Evolutionary conservation across 2,113 vertebrate species (phyloP), one percentile per base, ranked within the genome.

Genomic region (Brachyistius frenatus): DNA sequence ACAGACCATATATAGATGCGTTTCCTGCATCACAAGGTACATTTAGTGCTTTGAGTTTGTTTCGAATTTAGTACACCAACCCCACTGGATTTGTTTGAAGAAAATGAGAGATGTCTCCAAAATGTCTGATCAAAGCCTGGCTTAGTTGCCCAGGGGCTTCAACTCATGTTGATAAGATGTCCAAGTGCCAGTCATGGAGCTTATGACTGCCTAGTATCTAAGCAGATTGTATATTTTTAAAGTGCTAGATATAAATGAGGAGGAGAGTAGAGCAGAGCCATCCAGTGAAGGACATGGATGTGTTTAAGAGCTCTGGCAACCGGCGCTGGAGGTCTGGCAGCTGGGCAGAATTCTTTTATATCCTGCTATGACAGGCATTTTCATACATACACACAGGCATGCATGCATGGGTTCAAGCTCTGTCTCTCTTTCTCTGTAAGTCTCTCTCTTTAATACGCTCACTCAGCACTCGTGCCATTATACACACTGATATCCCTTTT

Each of bases 221-320:
- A 87, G 91, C 87, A 92, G 89, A 92, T 83, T 88, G 88, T 90
- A 91, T 93, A 91, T 93, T 93, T 94, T 93, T 90, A 91, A 93
- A 92, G 82, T 83, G 85, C 47, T 58, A 60, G 68, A 85, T 85
- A 65, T 81, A 88, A 86, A 81, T 11, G 15, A 79, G 80, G 64
- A 84, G 77, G 54, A 82, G 56, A 72, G 60, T 23, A 74, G 66
- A 76, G 72, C 15, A 60, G 67, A 76, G 81, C 71, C 74, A 86
- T 81, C 76, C 57, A 80, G 39, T 85, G 78, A 88, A 84, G 81
- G 79, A 77, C 83, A 73, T 79, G 66, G 85, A 92, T 77, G 87
- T 65, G 78, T 92, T 91, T 85, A 83, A 87, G 79, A 77, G 73
- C 73, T 83, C 80, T 87, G 87, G 88, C 79, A 91, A 80, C 36